Conservation (phyloP, 2,888 invertebrate species). For the Chrysotoxum bicinctum region DNA sequence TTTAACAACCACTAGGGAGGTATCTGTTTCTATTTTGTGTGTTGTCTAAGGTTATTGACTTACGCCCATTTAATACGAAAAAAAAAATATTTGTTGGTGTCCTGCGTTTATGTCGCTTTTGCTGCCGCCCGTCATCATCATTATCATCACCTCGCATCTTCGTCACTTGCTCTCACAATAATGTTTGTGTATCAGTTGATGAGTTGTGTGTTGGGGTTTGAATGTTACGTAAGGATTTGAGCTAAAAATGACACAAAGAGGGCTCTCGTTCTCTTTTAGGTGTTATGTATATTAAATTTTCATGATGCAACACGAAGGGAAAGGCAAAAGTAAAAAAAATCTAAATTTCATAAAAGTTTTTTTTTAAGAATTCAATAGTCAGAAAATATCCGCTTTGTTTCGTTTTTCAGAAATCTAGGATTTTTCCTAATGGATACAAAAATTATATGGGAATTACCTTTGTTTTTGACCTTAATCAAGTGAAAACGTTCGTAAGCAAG, state of each 20-base stretch:
- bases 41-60: conserved; percentile 59
- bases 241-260: neutral
- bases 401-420: too few species aligned
- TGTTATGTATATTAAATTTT: neutral
- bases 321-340: neutral
- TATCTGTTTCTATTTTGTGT: conserved; percentile 27
- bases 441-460: too few species aligned
- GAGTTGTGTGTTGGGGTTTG: neutral
- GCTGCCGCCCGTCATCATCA: neutral
- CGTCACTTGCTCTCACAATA: conserved; percentile 14
- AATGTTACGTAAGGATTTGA: neutral
- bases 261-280: neutral
- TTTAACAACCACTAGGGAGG: conserved; percentile 22
- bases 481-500: too few species aligned
- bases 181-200: conserved; percentile 1
- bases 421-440: too few species aligned
- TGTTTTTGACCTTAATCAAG: too few species aligned
- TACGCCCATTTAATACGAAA: conserved; percentile 39
- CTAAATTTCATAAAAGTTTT: neutral
- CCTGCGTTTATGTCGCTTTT: conserved; percentile 10
- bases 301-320: neutral
- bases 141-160: conserved; percentile 14
- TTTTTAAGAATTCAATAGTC: too few species aligned
- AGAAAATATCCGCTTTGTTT: too few species aligned
- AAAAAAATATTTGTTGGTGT: conserved; percentile 43